phyloP scores from a whole-genome alignment of 2,888 invertebrate species.

The Drosophila kokeensis region DNA sequence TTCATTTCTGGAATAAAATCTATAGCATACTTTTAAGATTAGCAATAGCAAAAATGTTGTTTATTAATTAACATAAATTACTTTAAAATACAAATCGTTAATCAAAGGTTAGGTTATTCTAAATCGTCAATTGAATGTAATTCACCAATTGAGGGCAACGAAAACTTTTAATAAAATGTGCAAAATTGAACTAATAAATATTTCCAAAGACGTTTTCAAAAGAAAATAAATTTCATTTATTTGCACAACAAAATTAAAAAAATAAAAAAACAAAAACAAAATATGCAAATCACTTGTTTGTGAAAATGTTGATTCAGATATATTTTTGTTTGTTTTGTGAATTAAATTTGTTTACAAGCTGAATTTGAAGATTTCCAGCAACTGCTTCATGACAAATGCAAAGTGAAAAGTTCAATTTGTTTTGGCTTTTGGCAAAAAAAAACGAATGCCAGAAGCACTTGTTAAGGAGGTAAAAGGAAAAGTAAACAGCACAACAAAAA shows the following conservation, averaged over 20 bases:
- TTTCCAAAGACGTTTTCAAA: not conserved
- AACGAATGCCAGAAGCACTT: constrained; percentile 18
- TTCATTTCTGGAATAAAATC: not conserved
- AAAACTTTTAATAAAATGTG: not conserved
- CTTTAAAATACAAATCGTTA: not conserved
- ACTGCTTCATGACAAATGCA: constrained; percentile 51
- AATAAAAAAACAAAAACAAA: constrained; percentile 11
- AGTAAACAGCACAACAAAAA: constrained; percentile 25
- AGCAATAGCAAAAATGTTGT: not conserved
- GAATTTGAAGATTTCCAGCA: constrained; percentile 40
- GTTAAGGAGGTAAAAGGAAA: constrained; percentile 46
- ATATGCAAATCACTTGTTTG: constrained; percentile 28
- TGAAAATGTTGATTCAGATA: constrained; percentile 1
- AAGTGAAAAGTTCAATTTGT: constrained; percentile 67
- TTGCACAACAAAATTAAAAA: constrained; percentile 12
- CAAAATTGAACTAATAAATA: not conserved
- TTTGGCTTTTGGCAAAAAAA: constrained; percentile 40
- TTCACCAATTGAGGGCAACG: not conserved
- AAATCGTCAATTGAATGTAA: not conserved
- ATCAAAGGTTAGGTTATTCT: not conserved
- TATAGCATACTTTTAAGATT: constrained; percentile 3
- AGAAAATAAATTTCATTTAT: constrained; percentile 12
- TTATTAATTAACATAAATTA: not conserved
- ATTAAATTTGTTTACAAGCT: constrained; percentile 43
- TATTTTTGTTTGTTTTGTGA: constrained; percentile 28